A percentile compares a stretch with the other conserved stretches of the same genome.
These are phyloP conservation scores for Trichonephila clavipes DNA, from an alignment of 1,140 invertebrate species.

Conservation along the genomic window DNA sequence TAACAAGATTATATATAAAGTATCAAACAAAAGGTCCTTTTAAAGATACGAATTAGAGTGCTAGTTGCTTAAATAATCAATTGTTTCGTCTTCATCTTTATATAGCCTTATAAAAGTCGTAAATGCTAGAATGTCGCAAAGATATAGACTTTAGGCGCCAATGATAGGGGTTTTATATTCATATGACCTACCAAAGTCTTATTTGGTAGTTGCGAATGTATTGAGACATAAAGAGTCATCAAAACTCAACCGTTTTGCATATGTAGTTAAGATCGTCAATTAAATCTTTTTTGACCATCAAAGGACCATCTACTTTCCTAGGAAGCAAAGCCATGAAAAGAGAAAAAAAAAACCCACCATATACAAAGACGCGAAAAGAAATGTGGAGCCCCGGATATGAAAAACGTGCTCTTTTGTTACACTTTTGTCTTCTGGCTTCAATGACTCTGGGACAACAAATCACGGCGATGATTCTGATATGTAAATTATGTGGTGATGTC, in stretches of 20 bases:
- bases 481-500: background rate
- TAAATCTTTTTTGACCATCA: background rate
- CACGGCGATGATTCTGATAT: background rate
- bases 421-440: background rate
- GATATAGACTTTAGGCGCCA: background rate
- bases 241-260: background rate
- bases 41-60: background rate
- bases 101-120: background rate
- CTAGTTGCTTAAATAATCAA: background rate
- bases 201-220: too few relatives aligned
- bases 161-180: background rate
- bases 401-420: constrained; percentile 17
- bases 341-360: background rate
- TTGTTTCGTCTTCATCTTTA: background rate
- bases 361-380: background rate
- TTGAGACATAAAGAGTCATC: background rate
- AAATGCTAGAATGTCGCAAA: background rate
- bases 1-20: background rate
- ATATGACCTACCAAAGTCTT: background rate
- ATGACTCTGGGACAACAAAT: background rate
- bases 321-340: background rate
- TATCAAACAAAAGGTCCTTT: background rate
- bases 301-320: background rate
- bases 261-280: background rate
- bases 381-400: background rate